Base-by-base conservation (phyloP, 2,888 invertebrate genomes). In the Minunthozetes semirufus region DNA sequence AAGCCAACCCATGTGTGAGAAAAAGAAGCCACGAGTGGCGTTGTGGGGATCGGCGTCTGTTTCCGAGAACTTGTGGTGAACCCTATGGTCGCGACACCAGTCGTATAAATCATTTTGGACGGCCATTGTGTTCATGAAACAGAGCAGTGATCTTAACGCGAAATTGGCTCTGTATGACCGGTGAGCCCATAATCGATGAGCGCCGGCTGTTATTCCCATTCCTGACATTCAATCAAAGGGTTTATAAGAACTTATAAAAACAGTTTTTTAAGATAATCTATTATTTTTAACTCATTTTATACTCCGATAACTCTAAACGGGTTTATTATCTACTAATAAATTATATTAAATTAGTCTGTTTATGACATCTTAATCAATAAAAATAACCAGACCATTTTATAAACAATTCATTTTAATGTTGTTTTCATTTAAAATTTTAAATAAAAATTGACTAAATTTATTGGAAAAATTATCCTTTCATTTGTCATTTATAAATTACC, bases 171-270 rank as follows among this genome's bases (percentile, higher is more conserved):
- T 72, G 46, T 75, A 75, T 72, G 75, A 72, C 11, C 75, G 75
- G 59, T 75, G 75, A 0, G 94, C 89, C 94, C 94, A 97, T n/a
- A 95, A 86, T 79, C 97, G 87, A 82, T 97, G 97, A 0, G 94
- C 94, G 4, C 96, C 96, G 0, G 91, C 94, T 2, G 96, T 96
- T 73, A 95, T 61, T 22, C 61, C 61, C 61, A 61, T 61, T 25
- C 61, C 61, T 61, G 25, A 19, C 5, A 19, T 53, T 53, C 48
- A 53, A 53, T 53, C 5, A 53, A 13, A 53, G 8, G 19, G 19
- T 5, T 19, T 19, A 53, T 19, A 6, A 9, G 22, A 53, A 53
- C n/a, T 53, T 53, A 9, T 53, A 9, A 13, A 42, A 13, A 19
- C 22, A 53, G n/a, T 53, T 53, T 13, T 19, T 48, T 11, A 11